phyloP scores from a whole-genome alignment of 2,113 vertebrate species.

The Hippocampus guttulatus region DNA sequence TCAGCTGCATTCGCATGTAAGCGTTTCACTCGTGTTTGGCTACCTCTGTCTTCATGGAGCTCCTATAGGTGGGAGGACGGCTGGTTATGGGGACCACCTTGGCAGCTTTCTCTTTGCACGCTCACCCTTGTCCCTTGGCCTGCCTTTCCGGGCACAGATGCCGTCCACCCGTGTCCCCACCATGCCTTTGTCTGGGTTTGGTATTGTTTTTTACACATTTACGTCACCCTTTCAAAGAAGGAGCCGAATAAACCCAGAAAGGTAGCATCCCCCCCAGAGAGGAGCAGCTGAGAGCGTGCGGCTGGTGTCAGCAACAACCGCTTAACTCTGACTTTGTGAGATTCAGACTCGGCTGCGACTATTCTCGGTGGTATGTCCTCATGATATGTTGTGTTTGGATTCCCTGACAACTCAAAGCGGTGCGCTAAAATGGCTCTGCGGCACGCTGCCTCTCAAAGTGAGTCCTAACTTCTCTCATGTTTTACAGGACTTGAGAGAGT shows the following conservation, averaged over 20 bases:
- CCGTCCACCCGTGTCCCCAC: constrained; percentile 39
- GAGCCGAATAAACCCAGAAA: constrained; percentile 12
- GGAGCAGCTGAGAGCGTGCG: constrained; percentile 20
- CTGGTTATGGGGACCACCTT: constrained; percentile 40
- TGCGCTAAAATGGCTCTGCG: constrained; percentile 54
- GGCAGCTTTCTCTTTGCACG: constrained; percentile 47
- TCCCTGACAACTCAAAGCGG: constrained; percentile 68
- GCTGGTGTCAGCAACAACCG: constrained; percentile 7
- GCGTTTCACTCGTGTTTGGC: constrained; percentile 31
- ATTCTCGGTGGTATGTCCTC: constrained; percentile 68
- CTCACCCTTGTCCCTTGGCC: constrained; percentile 30
- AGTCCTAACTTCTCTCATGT: constrained; percentile 53
- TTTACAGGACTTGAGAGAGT: neutral
- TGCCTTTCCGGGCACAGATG: constrained; percentile 44
- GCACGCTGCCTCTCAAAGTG: constrained; percentile 45
- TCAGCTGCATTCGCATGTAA: constrained; percentile 43
- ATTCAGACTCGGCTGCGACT: constrained; percentile 37
- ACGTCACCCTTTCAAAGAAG: constrained; percentile 29
- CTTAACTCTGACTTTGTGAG: constrained; percentile 37
- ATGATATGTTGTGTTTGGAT: constrained; percentile 72
- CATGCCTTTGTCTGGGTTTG: constrained; percentile 25
- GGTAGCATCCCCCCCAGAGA: constrained; percentile 8
- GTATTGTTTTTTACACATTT: constrained; percentile 18
- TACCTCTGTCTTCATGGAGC: constrained; percentile 38
- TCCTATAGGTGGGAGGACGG: constrained; percentile 49